Conservation (phyloP, 2,797 vertebrate genomes). For the Phalloptychus januarius region DNA sequence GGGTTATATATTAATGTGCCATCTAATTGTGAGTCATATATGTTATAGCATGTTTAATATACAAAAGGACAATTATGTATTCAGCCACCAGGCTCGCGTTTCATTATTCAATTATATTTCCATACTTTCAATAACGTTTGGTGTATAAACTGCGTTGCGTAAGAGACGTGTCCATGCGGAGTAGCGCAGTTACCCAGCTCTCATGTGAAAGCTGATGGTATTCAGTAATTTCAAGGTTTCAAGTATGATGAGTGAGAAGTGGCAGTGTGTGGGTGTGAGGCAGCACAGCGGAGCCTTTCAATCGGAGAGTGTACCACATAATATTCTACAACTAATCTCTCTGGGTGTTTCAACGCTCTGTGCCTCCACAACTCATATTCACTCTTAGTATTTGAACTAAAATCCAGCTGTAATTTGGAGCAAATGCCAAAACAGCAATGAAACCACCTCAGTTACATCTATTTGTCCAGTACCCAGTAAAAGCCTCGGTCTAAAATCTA, state of each 20-base stretch:
- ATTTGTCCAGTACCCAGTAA: background rate
- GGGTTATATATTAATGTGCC: background rate
- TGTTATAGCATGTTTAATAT: background rate
- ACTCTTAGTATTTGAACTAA: background rate
- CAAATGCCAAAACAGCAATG: background rate
- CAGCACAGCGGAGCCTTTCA: slow-evolving; percentile 29
- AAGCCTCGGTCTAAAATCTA: background rate
- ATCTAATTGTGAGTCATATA: background rate
- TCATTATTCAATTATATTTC: background rate
- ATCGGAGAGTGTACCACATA: slow-evolving; percentile 4
- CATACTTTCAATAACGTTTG: background rate
- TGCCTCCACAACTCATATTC: background rate
- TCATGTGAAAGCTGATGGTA: slow-evolving; percentile 33
- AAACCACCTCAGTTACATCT: background rate
- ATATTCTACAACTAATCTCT: slow-evolving; percentile 3
- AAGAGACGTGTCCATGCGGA: background rate
- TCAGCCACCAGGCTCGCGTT: slow-evolving; percentile 3
- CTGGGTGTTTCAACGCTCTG: background rate
- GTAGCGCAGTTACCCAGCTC: slow-evolving; percentile 8
- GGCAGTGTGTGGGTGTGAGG: slow-evolving; percentile 50
- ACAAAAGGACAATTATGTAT: background rate
- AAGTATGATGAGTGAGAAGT: slow-evolving; percentile 48
- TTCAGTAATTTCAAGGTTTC: slow-evolving; percentile 44
- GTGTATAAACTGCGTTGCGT: background rate
- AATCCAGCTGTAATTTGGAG: background rate